phyloP scores from a whole-genome alignment of 2,113 vertebrate genomes.

The Hypanus sabinus region DNA sequence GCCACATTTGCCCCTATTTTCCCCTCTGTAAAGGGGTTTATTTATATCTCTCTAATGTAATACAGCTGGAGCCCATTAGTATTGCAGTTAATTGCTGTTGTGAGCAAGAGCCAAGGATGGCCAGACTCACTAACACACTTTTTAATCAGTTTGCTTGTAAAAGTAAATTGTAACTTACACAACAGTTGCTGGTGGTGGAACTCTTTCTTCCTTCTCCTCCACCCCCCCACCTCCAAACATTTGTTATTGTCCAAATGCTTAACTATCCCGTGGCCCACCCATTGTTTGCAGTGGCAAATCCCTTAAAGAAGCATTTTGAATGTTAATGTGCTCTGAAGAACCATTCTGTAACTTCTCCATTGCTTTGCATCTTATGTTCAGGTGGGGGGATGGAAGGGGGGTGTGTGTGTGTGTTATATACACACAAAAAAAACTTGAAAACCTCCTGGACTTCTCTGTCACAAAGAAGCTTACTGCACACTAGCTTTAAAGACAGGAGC shows the following conservation, averaged over 20 bases:
- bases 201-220: neutral
- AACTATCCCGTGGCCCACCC: conserved; percentile 23
- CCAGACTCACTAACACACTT: conserved; percentile 33
- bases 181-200: conserved; percentile 10
- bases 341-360: conserved; percentile 22
- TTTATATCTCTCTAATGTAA: conserved; percentile 23
- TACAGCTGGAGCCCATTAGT: conserved; percentile 35
- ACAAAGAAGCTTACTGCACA: conserved; percentile 25
- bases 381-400: conserved; percentile 24
- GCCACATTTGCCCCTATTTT: neutral
- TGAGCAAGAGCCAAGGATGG: conserved; percentile 21
- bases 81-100: conserved; percentile 34
- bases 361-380: conserved; percentile 17
- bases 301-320: conserved; percentile 35
- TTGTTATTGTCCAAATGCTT: conserved; percentile 34
- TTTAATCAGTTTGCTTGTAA: conserved; percentile 28
- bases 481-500: neutral
- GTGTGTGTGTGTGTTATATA: neutral
- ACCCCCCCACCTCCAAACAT: neutral
- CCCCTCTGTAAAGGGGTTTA: neutral
- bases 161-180: conserved; percentile 25
- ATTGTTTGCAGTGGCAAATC: conserved; percentile 35
- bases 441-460: neutral
- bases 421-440: conserved; percentile 24
- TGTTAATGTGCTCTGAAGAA: conserved; percentile 35